These are phyloP conservation scores for Scortum barcoo DNA, from an alignment of 2,113 vertebrate genomes.

Conservation along the genomic window DNA sequence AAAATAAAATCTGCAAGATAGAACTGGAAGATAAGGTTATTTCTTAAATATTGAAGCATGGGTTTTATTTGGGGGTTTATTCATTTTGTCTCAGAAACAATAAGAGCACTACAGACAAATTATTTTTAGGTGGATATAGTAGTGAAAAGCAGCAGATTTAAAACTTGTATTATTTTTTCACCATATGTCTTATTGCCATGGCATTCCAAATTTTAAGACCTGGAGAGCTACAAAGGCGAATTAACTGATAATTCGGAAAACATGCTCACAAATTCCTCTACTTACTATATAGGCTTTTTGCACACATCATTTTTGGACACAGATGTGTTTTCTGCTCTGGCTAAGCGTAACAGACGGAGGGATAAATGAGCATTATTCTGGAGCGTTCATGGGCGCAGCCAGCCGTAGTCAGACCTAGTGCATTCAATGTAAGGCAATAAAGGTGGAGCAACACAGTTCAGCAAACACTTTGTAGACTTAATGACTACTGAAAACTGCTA, in stretches of 20 bases:
- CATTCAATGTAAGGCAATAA: background rate
- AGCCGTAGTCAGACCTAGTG: background rate
- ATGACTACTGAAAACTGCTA: background rate
- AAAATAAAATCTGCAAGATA: background rate
- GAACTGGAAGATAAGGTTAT: background rate
- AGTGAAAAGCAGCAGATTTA: background rate
- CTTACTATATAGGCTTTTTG: background rate
- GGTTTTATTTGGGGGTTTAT: background rate
- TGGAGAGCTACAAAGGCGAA: background rate
- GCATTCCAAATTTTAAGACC: background rate
- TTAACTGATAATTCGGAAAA: background rate
- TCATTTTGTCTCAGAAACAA: background rate
- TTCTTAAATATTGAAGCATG: background rate
- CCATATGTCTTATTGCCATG: background rate
- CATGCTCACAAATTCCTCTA: background rate
- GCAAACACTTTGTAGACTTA: background rate
- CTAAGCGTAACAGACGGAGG: background rate
- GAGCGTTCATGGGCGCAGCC: background rate
- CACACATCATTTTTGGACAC: background rate
- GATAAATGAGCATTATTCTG: background rate
- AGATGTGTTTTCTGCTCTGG: background rate
- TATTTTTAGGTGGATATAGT: too few species aligned
- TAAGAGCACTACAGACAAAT: background rate
- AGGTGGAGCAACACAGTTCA: background rate
- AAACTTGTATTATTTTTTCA: background rate